These are phyloP conservation scores for Agrochola lota DNA, from an alignment of 2,888 invertebrate species.

Conservation along the genomic window DNA sequence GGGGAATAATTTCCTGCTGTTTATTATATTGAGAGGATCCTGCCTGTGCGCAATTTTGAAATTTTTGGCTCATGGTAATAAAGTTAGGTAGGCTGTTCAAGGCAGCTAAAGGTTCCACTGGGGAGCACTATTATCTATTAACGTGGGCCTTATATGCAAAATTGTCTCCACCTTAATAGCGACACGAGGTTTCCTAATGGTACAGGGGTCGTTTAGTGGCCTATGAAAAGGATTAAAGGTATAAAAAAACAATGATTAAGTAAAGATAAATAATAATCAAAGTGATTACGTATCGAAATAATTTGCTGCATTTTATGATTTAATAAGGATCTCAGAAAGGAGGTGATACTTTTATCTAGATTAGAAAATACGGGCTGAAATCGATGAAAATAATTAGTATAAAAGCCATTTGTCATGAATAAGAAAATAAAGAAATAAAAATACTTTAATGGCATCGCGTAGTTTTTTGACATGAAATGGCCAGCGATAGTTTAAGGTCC, in stretches of 20 bases:
- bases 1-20: slow-evolving; percentile 47
- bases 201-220: neutral
- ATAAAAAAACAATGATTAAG: neutral
- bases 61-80: slow-evolving; percentile 15
- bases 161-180: neutral
- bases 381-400: neutral
- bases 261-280: no score
- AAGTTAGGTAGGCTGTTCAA: neutral
- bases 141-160: neutral
- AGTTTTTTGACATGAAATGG: neutral
- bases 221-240: neutral
- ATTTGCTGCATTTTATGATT: neutral
- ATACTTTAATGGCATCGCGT: neutral
- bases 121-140: slow-evolving; percentile 26
- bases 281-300: neutral
- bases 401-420: neutral
- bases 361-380: neutral
- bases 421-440: neutral
- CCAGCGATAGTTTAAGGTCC: neutral
- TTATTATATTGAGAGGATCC: slow-evolving; percentile 43
- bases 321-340: neutral
- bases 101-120: neutral
- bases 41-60: slow-evolving; percentile 13
- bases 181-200: neutral
- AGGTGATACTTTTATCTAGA: no score